Evolutionary conservation across 2,113 vertebrate species (phyloP), one percentile per base, ranked within the genome.

Genomic region (Rousettus leschenaultii): DNA sequence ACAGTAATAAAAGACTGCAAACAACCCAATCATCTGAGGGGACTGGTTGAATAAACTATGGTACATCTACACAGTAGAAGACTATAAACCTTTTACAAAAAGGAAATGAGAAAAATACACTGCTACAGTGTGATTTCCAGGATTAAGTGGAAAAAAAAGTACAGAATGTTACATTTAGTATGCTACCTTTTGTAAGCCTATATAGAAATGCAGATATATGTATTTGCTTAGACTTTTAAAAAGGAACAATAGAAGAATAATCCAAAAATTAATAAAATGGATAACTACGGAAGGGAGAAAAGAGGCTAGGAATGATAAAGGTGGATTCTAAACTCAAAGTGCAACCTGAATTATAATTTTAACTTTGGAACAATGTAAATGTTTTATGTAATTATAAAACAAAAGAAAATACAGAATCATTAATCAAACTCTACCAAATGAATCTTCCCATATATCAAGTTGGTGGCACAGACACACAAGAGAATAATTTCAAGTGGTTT

Each of bases 301-400:
- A 94, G 14, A 96, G 3, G 14, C 19, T 75, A 86, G 43, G 73
- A 40, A 88, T 28, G 19, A 75, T 68, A 40, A 74, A 88, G 7
- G 11, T 43, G 26, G 35, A 68, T 85, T 77, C 57, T 84, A 73
- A 88, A 79, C 9, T 88, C 71, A 94, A 95, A 71, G 70, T 85
- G 57, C 51, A 89, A 13, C 35, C 2, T 40, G 38, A 94, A 53
- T 73, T 94, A 78, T 43, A 55, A 73, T 57, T 92, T 59, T 78
- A 82, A 86, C 43, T 82, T 48, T 93, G 91, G 45, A 87, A 74
- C 13, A 78, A 93, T 43, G 11, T 86, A 93, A 93, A 22, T 77
- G 87, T 78, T 88, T 65, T 83, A 70, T 57, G 21, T 68, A 66
- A 63, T 92, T 94, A 77, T 43, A 91, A 89, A 86, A 95, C 10